phyloP scores from a whole-genome alignment of 2,113 vertebrate genomes.

The Ageneiosus marmoratus region DNA sequence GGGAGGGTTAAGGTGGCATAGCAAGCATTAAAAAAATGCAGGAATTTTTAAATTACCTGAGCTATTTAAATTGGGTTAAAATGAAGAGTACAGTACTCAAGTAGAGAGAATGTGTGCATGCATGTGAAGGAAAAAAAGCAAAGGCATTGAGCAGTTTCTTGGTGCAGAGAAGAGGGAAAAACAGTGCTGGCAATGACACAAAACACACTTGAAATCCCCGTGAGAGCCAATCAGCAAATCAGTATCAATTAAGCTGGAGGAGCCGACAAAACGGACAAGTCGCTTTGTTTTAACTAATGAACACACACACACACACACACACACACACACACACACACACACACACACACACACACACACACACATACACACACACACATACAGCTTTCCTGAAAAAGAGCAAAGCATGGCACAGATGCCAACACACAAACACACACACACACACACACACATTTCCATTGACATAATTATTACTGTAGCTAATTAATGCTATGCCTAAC shows the following conservation, averaged over 20 bases:
- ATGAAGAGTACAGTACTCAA: constrained; percentile 33
- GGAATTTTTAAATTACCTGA: constrained; percentile 40
- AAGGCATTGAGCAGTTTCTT: constrained; percentile 21
- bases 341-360: neutral
- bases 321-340: constrained; percentile 33
- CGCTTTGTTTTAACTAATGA: constrained; percentile 77
- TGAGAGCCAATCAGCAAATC: constrained; percentile 69
- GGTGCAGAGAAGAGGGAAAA: constrained; percentile 27
- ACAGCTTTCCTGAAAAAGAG: too few relatives aligned
- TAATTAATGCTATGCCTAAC: too few relatives aligned
- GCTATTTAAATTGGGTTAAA: constrained; percentile 38
- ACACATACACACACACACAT: too few relatives aligned
- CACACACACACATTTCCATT: constrained; percentile 41
- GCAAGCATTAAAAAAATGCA: constrained; percentile 23
- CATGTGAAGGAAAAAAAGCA: constrained; percentile 31
- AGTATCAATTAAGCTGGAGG: constrained; percentile 73
- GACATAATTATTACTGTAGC: too few relatives aligned
- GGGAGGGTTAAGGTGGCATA: neutral
- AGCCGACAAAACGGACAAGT: constrained; percentile 69
- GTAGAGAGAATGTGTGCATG: constrained; percentile 7
- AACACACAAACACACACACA: neutral
- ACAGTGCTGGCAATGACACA: constrained; percentile 57
- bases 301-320: constrained; percentile 55
- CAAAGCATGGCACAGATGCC: too few relatives aligned
- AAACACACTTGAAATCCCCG: constrained; percentile 69